Evolutionary conservation across 2,888 invertebrate species (phyloP).

Genomic region (Asteroscopus sphinx): DNA sequence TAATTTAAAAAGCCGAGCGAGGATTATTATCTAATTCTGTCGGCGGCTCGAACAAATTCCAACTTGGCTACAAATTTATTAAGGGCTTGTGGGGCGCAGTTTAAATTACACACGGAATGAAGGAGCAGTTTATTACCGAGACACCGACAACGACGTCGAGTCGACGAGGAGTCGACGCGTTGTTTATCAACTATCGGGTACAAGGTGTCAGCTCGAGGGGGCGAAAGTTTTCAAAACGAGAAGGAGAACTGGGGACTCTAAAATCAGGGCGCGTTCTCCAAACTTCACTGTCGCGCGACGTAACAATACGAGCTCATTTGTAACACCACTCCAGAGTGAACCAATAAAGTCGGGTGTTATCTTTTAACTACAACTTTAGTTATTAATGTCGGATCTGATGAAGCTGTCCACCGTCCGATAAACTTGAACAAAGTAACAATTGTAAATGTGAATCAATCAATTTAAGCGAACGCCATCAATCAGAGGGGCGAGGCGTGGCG

Average conservation of each 20-base stretch:
- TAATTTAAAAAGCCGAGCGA: constrained; percentile 69
- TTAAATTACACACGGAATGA: constrained; percentile 54
- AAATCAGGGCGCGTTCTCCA: neutral
- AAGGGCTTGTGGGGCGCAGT: constrained; percentile 47
- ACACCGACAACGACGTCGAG: constrained; percentile 10
- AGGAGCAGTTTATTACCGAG: constrained; percentile 57
- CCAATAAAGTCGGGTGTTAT: constrained; percentile 25
- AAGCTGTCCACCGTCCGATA: constrained; percentile 17
- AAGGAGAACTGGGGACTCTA: neutral
- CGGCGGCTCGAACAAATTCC: constrained; percentile 56
- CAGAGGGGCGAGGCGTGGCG: constrained; percentile 29
- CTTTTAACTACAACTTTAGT: constrained; percentile 45
- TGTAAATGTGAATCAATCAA: constrained; percentile 60
- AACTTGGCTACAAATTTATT: constrained; percentile 62
- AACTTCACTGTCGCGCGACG: neutral
- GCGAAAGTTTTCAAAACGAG: neutral
- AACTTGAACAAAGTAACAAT: constrained; percentile 22
- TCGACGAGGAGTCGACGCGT: neutral
- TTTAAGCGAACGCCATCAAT: constrained; percentile 56
- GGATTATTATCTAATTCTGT: constrained; percentile 72
- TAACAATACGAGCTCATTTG: constrained; percentile 7
- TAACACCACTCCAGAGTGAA: constrained; percentile 22
- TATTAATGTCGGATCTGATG: constrained; percentile 28
- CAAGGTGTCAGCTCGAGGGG: neutral
- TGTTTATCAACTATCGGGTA: neutral